These are phyloP conservation scores for Scaptomyza flava DNA, from an alignment of 2,888 invertebrate species.

Conservation along the genomic window DNA sequence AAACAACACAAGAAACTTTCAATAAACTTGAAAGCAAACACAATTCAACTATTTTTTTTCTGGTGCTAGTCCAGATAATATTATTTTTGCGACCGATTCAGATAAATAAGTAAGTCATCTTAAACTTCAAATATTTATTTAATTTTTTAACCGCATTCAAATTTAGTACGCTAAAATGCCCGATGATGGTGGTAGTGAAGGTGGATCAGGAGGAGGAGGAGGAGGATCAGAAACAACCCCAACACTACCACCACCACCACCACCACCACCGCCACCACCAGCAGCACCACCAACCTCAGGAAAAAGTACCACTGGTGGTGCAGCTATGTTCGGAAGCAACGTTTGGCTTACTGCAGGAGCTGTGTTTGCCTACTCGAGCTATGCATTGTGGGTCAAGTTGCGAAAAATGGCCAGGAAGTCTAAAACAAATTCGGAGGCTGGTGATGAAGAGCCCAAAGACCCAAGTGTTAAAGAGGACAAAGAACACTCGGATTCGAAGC, in stretches of 20 bases:
- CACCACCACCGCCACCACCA: neutral
- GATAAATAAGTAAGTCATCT: neutral
- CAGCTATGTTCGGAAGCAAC: slow-evolving; percentile 4
- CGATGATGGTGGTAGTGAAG: too few relatives aligned
- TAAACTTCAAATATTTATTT: neutral
- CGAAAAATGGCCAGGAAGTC: neutral
- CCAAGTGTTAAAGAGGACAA: neutral
- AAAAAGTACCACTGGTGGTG: slow-evolving; percentile 38
- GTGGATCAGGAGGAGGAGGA: neutral
- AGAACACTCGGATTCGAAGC: too few relatives aligned
- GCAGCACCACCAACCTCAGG: neutral
- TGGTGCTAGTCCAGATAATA: neutral
- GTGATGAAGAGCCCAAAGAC: neutral
- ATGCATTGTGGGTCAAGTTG: slow-evolving; percentile 50
- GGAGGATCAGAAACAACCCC: neutral
- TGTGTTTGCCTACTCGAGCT: slow-evolving; percentile 34
- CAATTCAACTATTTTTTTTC: neutral
- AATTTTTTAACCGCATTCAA: neutral
- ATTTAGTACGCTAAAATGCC: too few relatives aligned
- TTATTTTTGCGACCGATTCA: neutral
- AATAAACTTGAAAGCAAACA: neutral
- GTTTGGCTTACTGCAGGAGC: slow-evolving; percentile 46
- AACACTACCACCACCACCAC: neutral
- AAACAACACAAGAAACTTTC: neutral
- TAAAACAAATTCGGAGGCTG: neutral